Evolutionary conservation across 2,888 invertebrate genomes (phyloP), one percentile per base, ranked within the genome.

Genomic region (Cartodere bifasciata): DNA sequence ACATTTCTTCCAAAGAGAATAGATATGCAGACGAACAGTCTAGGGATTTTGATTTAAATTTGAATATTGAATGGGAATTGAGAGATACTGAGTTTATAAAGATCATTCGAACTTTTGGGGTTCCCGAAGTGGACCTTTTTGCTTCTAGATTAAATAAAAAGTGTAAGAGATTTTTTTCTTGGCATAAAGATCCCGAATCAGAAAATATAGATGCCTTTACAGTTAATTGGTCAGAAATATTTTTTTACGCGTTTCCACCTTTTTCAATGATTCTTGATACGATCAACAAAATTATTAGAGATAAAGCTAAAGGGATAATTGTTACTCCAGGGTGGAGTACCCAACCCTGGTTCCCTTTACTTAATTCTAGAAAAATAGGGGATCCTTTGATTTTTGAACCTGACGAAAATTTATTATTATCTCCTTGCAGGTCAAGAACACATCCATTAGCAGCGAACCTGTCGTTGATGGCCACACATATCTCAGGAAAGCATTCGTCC

Each of bases 281-380:
- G 1, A 13, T 55, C 11, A 31, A 40, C 28, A 53, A 54, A 37
- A 50, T 55, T 17, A 39, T 38, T 10, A 16, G 23, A 2, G 49
- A 55, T 15, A 40, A 37, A 25, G 46, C 51, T 3, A 31, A 29
- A 13, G 50, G 49, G 3, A 46, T 53, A 15, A 25, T 53, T 9
- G 46, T 52, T 2, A 47, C 48, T 6, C 50, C 46, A 9, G 16
- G 34, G 5, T 53, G 43, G 49, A 37, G 39, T 21, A 34, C 37
- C 2, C 49, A 51, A 31, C 43, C 47, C 1, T 52, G 48, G 51
- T 52, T 37, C 28, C 49, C 50, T 3, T 4, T 50, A 4, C 50
- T 47, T 28, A 13, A 23, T n/a, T 29, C 23, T 20, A 12, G 35
- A 12, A 14, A 28, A 26, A 20, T 28, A 6, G 4, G n/a, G 15